Percentiles rank a stretch among this genome's conserved stretches.
Conservation (phyloP, 2,797 vertebrate species). For the Acipenser transmontanus region DNA sequence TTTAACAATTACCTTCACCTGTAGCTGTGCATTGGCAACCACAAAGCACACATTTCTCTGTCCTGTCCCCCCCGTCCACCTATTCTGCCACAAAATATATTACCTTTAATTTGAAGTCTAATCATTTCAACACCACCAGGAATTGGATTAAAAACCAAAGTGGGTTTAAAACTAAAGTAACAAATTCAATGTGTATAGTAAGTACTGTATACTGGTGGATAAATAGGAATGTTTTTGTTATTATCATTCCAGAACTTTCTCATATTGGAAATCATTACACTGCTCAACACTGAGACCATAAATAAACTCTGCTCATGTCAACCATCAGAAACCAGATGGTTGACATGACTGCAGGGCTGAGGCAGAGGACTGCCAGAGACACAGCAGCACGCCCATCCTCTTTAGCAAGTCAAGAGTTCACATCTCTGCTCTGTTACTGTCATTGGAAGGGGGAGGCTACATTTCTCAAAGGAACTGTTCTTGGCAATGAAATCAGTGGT, state of each 20-base stretch:
- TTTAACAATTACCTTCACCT: too few relatives aligned
- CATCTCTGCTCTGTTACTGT: slow-evolving; percentile 22
- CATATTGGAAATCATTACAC: slow-evolving; percentile 66
- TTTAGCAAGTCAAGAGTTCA: not conserved
- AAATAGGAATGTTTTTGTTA: slow-evolving; percentile 68
- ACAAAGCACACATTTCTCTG: too few relatives aligned
- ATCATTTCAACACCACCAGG: too few relatives aligned
- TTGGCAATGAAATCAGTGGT: too few relatives aligned
- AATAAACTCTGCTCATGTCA: slow-evolving; percentile 38
- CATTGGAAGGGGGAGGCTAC: not conserved
- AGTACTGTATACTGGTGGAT: slow-evolving; percentile 43
- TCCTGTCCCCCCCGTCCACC: too few relatives aligned
- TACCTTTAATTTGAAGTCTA: too few relatives aligned
- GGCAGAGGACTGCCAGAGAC: slow-evolving; percentile 20
- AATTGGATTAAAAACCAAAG: too few relatives aligned
- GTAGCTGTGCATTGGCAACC: too few relatives aligned
- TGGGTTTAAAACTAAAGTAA: too few relatives aligned
- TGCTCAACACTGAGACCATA: slow-evolving; percentile 49
- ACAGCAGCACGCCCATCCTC: slow-evolving; percentile 4
- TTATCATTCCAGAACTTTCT: slow-evolving; percentile 71
- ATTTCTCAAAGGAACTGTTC: too few relatives aligned
- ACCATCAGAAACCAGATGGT: slow-evolving; percentile 59
- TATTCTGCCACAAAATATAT: too few relatives aligned
- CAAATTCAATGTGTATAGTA: too few relatives aligned
- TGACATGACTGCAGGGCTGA: slow-evolving; percentile 25